phyloP scores from a whole-genome alignment of 2,888 invertebrate genomes.

The Agriotes lineatus region DNA sequence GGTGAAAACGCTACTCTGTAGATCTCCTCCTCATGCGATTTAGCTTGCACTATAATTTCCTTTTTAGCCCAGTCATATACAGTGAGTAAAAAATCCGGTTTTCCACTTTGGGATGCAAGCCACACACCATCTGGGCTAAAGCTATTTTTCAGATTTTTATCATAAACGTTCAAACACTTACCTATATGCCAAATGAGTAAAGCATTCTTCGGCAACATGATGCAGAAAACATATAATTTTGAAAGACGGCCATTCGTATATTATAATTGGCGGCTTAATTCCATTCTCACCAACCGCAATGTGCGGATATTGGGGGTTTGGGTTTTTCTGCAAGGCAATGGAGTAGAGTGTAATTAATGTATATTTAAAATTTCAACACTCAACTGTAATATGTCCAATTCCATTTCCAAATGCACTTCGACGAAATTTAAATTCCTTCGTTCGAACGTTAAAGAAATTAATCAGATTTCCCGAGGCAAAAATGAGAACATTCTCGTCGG shows the following conservation, averaged over 20 bases:
- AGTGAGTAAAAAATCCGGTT: constrained; percentile 88
- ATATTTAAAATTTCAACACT: neutral
- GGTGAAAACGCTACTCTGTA: constrained; percentile 85
- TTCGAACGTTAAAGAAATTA: constrained; percentile 78
- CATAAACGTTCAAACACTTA: constrained; percentile 53
- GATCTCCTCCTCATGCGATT: constrained; percentile 87
- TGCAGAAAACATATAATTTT: constrained; percentile 79
- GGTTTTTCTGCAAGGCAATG: constrained; percentile 71
- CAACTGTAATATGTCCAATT: constrained; percentile 82
- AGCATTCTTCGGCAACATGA: constrained; percentile 81
- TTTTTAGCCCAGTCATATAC: constrained; percentile 91
- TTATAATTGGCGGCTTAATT: constrained; percentile 77
- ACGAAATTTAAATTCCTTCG: constrained; percentile 76
- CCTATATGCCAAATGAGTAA: constrained; percentile 81
- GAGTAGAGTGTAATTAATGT: neutral
- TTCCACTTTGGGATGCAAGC: constrained; percentile 85
- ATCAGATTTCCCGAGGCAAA: constrained; percentile 88
- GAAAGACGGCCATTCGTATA: constrained; percentile 88
- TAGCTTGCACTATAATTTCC: constrained; percentile 81
- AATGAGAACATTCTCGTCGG: constrained; percentile 79
- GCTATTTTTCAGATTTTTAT: constrained; percentile 31
- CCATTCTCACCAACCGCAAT: constrained; percentile 87
- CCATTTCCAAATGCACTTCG: constrained; percentile 85
- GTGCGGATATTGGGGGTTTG: constrained; percentile 71
- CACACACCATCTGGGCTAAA: constrained; percentile 82